phyloP scores from a whole-genome alignment of 2,113 vertebrate genomes.

The Pterocles orientalis region DNA sequence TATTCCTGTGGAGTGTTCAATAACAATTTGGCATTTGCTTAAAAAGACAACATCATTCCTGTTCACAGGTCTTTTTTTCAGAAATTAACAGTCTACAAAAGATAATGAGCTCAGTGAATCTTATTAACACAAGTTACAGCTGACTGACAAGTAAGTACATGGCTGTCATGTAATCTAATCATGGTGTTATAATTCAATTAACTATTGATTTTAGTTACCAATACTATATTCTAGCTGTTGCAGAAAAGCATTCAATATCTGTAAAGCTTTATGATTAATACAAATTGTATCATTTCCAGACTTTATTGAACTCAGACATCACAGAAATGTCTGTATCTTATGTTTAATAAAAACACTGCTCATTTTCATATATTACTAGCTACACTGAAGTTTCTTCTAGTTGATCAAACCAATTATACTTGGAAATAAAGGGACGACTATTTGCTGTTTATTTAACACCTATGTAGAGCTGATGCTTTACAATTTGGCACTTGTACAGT shows the following conservation, averaged over 20 bases:
- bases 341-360: neutral
- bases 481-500: neutral
- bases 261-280: neutral
- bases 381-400: neutral
- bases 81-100: constrained; percentile 49
- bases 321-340: neutral
- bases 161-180: constrained; percentile 31
- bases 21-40: constrained; percentile 29
- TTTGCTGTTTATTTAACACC: constrained; percentile 25
- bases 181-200: constrained; percentile 51
- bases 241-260: neutral
- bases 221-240: neutral
- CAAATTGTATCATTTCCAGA: neutral
- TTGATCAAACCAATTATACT: neutral
- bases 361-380: neutral
- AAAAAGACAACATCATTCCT: constrained; percentile 35
- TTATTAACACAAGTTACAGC: constrained; percentile 56
- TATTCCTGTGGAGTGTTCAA: neutral
- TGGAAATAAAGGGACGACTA: neutral
- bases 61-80: constrained; percentile 14
- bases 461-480: neutral
- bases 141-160: constrained; percentile 54
- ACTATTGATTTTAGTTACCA: constrained; percentile 26
- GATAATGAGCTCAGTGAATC: constrained; percentile 57
- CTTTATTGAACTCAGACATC: neutral